Conservation (phyloP, 2,797 vertebrate species). For the Ciconia nigra region DNA sequence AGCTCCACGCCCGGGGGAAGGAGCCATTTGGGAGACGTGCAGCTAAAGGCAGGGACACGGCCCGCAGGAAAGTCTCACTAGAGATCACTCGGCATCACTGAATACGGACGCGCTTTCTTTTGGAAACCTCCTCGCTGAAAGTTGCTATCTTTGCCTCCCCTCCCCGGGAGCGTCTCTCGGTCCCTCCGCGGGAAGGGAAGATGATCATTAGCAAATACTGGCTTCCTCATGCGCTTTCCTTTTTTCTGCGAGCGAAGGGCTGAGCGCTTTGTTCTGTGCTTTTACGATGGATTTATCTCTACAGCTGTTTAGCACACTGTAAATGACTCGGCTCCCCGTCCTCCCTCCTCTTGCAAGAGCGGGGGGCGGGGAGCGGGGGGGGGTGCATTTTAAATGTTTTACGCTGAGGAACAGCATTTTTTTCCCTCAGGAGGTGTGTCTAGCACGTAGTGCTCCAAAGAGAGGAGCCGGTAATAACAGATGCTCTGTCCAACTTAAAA, state of each 20-base stretch:
- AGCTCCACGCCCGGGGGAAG: rapidly evolving
- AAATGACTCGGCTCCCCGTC: not conserved
- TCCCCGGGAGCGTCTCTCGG: not conserved
- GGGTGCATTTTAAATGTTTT: slow-evolving; percentile 26
- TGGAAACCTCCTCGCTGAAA: not conserved
- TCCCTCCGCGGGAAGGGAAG: not conserved
- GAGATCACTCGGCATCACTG: not conserved
- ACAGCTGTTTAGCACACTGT: not conserved
- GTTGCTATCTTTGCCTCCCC: not conserved
- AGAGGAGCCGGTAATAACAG: slow-evolving; percentile 25
- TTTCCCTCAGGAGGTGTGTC: slow-evolving; percentile 8
- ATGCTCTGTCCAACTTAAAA: slow-evolving; percentile 49
- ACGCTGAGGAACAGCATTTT: not conserved
- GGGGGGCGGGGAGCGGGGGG: rapidly evolving
- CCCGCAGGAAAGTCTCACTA: not conserved
- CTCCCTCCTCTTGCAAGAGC: not conserved
- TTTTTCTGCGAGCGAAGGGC: not conserved
- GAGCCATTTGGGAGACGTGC: rapidly evolving
- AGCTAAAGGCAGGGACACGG: not conserved
- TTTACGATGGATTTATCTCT: not conserved
- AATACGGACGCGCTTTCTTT: rapidly evolving
- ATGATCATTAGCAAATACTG: not conserved
- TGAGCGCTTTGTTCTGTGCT: not conserved
- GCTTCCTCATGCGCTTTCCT: rapidly evolving
- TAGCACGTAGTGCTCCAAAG: not conserved